Conservation (phyloP, 2,888 invertebrate genomes). For the Pocota personata region DNA sequence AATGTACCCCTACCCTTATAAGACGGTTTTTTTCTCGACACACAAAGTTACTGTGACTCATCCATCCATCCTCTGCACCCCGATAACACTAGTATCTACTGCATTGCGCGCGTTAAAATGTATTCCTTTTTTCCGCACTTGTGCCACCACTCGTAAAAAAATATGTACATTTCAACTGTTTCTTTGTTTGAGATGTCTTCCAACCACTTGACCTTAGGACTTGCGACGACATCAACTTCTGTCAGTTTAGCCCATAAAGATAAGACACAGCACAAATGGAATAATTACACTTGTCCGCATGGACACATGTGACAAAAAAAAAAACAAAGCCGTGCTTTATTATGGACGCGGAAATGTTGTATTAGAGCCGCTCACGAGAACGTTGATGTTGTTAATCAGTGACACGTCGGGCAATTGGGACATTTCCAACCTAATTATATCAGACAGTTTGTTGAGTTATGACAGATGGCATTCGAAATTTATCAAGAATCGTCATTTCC, state of each 20-base stretch:
- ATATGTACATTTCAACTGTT: slow-evolving; percentile 9
- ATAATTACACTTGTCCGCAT: slow-evolving; percentile 51
- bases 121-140: not conserved
- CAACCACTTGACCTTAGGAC: slow-evolving; percentile 61
- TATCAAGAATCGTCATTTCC: slow-evolving; percentile 47
- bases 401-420: slow-evolving; percentile 27
- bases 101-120: slow-evolving; percentile 22
- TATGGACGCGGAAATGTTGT: slow-evolving; percentile 46
- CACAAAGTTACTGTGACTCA: slow-evolving; percentile 13
- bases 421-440: not conserved
- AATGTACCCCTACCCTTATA: slow-evolving; percentile 1
- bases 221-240: slow-evolving; percentile 39
- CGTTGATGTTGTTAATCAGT: slow-evolving; percentile 41
- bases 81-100: not conserved
- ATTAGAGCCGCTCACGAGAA: slow-evolving; percentile 38
- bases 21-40: not conserved
- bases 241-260: slow-evolving; percentile 58
- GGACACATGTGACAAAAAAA: not conserved
- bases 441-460: slow-evolving; percentile 30
- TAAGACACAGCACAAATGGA: slow-evolving; percentile 52
- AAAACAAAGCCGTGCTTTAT: slow-evolving; percentile 15
- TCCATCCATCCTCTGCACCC: slow-evolving; percentile 5
- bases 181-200: slow-evolving; percentile 37
- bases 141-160: slow-evolving; percentile 32
- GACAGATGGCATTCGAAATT: slow-evolving; percentile 30